Evolutionary conservation across 2,888 invertebrate species (phyloP).

Genomic region (Netelia inedita): DNA sequence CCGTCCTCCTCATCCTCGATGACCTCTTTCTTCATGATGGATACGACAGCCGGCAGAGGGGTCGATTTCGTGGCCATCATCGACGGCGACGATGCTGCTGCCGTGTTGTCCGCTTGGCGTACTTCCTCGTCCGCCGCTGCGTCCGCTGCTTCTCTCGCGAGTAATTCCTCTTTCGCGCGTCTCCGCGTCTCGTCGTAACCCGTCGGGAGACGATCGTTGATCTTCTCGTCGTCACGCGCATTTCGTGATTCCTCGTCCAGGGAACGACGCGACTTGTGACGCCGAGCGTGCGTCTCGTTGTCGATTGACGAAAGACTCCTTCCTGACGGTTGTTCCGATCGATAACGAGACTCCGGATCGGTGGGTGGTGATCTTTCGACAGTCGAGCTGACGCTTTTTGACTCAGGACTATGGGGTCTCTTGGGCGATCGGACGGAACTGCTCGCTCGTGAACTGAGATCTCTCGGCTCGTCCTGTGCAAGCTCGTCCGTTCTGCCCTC

Average conservation of each 20-base stretch:
- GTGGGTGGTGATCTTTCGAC: conserved; percentile 43
- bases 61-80: conserved; percentile 86
- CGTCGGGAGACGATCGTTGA: conserved; percentile 40
- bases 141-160: conserved; percentile 64
- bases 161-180: conserved; percentile 69
- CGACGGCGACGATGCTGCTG: conserved; percentile 74
- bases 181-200: conserved; percentile 71
- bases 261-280: conserved; percentile 50
- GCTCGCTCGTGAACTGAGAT: conserved; percentile 82
- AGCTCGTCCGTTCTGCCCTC: conserved; percentile 69
- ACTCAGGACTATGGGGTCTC: conserved; percentile 63
- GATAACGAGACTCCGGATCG: conserved; percentile 62
- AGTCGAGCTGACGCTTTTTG: conserved; percentile 51
- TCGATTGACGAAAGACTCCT: conserved; percentile 27
- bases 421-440: conserved; percentile 78
- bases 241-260: conserved; percentile 41
- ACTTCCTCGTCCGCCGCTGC: conserved; percentile 53
- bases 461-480: conserved; percentile 81
- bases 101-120: conserved; percentile 76
- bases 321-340: conserved; percentile 29
- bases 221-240: conserved; percentile 47
- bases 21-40: conserved; percentile 60
- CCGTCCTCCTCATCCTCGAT: conserved; percentile 75
- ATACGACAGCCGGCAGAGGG: conserved; percentile 65
- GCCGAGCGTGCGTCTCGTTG: conserved; percentile 71